phyloP scores from a whole-genome alignment of 2,113 vertebrate genomes.

The Nerophis ophidion region DNA sequence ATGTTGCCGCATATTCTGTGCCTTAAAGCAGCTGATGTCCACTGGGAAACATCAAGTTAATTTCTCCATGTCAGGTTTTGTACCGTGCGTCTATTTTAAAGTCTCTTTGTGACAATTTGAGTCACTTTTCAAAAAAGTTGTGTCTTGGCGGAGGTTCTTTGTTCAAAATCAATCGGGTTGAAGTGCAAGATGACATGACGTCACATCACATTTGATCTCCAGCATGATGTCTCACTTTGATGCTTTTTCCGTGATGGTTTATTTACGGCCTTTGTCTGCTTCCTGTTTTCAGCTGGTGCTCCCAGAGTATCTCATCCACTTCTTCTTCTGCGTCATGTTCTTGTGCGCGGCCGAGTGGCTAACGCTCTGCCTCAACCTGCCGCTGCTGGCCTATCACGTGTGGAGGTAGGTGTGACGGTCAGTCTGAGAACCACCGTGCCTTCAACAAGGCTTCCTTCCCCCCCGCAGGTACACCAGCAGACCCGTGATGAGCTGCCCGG shows the following conservation, averaged over 20 bases:
- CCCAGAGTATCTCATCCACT: constrained; percentile 98
- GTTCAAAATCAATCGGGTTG: no score
- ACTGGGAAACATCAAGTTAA: no score
- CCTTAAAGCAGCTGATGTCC: no score
- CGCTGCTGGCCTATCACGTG: constrained; percentile 94
- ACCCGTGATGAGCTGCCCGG: constrained; percentile 95
- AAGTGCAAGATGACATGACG: no score
- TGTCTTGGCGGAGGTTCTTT: no score
- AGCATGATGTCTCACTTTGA: neutral
- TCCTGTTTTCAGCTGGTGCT: constrained; percentile 86
- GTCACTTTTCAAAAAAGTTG: no score
- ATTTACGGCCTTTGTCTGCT: neutral
- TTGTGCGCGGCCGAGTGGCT: constrained; percentile 98
- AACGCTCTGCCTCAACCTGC: constrained; percentile 92
- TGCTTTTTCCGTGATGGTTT: no score
- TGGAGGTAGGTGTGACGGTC: constrained; percentile 80
- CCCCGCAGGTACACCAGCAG: constrained; percentile 86
- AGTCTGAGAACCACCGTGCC: no score
- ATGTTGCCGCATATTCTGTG: no score
- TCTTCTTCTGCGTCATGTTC: constrained; percentile 99
- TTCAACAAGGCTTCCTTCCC: neutral
- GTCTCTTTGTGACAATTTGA: no score
- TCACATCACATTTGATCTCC: neutral
- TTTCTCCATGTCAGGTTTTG: no score
- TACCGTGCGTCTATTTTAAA: no score